Percentiles rank a stretch among this genome's conserved stretches.
These are phyloP conservation scores for Heteronetta atricapilla DNA, from an alignment of 2,113 vertebrate species.

Conservation along the genomic window DNA sequence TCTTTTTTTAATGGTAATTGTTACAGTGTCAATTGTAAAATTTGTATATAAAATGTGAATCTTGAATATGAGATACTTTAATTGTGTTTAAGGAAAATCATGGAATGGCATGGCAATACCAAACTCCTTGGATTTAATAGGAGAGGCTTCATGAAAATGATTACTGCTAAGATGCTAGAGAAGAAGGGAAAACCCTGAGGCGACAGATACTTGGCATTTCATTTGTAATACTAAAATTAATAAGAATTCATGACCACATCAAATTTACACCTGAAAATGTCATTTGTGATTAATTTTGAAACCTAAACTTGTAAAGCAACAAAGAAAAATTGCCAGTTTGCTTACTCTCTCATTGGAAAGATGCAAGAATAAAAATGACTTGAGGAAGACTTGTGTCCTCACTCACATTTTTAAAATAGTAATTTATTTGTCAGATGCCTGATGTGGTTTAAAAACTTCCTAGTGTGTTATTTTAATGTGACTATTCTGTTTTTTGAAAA, in stretches of 20 bases:
- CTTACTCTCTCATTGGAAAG: not conserved
- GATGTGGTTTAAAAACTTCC: not conserved
- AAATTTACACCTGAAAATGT: not conserved
- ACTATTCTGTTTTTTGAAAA: not conserved
- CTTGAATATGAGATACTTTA: not conserved
- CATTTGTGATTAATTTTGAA: not conserved
- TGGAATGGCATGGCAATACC: not conserved
- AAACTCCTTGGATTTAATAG: not conserved
- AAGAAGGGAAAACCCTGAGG: not conserved
- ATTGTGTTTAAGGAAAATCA: not conserved
- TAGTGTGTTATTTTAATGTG: not conserved
- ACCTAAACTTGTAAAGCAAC: not conserved
- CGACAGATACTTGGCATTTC: not conserved
- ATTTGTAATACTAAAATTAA: not conserved
- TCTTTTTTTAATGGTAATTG: not conserved
- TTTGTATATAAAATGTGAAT: not conserved
- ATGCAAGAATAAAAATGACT: not conserved
- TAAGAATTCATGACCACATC: not conserved
- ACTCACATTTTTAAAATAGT: not conserved
- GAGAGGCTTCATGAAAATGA: not conserved
- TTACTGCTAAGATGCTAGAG: not conserved
- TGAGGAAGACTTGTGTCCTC: not conserved
- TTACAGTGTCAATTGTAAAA: not conserved
- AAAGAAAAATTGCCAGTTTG: not conserved
- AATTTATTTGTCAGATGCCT: not conserved